phyloP scores from a whole-genome alignment of 1,140 invertebrate species.

The Oryzaephilus surinamensis region DNA sequence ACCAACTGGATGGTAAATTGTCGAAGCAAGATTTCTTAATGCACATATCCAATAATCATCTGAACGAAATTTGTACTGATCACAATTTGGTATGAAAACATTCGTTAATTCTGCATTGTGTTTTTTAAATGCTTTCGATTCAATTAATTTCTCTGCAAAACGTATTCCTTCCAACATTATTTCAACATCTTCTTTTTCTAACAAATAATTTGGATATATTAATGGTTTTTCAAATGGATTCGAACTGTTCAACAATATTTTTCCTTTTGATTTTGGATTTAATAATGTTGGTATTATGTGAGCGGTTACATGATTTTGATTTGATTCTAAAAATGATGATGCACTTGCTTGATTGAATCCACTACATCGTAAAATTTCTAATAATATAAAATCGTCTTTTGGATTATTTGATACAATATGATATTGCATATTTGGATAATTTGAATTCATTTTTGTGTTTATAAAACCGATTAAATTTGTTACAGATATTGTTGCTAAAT shows the following conservation, averaged over 20 bases:
- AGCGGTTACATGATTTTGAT: constrained; percentile 6
- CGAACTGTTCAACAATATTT: constrained; percentile 41
- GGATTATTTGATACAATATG: constrained; percentile 38
- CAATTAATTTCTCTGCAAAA: constrained; percentile 24
- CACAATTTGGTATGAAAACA: constrained; percentile 50
- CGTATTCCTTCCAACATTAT: constrained; percentile 36
- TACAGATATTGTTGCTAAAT: constrained; percentile 14
- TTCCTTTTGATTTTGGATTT: constrained; percentile 55
- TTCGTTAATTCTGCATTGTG: constrained; percentile 46
- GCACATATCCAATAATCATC: constrained; percentile 58
- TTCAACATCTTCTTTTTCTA: constrained; percentile 38
- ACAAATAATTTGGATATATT: constrained; percentile 61
- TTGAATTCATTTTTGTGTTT: constrained; percentile 16
- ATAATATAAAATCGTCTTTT: constrained; percentile 7
- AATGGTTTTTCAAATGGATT: constrained; percentile 52
- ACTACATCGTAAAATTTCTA: constrained; percentile 4
- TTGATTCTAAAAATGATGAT: constrained; percentile 2
- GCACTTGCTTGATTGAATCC: constrained; percentile 9
- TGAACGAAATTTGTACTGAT: constrained; percentile 46
- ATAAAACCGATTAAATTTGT: constrained; percentile 18
- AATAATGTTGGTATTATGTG: constrained; percentile 50
- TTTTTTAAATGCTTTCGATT: constrained; percentile 31
- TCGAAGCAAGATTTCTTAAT: constrained; percentile 47
- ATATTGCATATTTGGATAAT: constrained; percentile 18
- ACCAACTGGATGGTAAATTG: constrained; percentile 49